phyloP scores from a whole-genome alignment of 2,888 invertebrate species.

The Frankliniella fusca region DNA sequence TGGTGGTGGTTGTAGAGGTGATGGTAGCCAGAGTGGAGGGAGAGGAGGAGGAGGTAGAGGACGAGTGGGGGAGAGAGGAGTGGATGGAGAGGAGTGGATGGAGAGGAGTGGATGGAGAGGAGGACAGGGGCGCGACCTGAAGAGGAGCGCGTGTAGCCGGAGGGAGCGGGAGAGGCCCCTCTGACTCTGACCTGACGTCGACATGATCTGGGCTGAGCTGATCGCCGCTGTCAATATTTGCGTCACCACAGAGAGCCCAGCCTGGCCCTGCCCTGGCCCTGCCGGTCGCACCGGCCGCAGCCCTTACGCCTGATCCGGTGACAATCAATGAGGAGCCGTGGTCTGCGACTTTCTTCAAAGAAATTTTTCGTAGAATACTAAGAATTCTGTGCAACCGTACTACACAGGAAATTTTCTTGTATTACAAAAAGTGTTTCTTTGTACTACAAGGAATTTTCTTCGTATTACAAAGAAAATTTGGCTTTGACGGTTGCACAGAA shows the following conservation, averaged over 20 bases:
- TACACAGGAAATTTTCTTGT: neutral
- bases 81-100: slow-evolving; percentile 21
- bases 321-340: neutral
- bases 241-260: neutral
- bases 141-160: neutral
- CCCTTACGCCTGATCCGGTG: neutral
- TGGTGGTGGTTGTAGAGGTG: neutral
- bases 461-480: too few species aligned
- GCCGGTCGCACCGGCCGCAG: too few species aligned
- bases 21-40: too few species aligned
- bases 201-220: neutral
- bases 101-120: slow-evolving; percentile 17
- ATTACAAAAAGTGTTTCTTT: too few species aligned
- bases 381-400: neutral
- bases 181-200: slow-evolving; percentile 3
- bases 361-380: too few species aligned
- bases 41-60: slow-evolving; percentile 8
- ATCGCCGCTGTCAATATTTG: slow-evolving; percentile 16
- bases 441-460: too few species aligned
- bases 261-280: neutral
- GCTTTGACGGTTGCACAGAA: too few species aligned
- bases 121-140: neutral
- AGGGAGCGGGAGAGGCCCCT: neutral
- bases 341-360: neutral
- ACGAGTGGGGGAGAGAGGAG: slow-evolving; percentile 24